Evolutionary conservation across 2,113 vertebrate genomes (phyloP).

Genomic region (Bos taurus): ARS-UCD2.0 NC_037331.1:42042001-42042500

Average conservation of each 20-base stretch:
- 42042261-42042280: not conserved
- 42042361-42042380: not conserved
- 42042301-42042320: not conserved
- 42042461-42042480: not conserved
- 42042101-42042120: not conserved
- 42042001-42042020: not conserved
- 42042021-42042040: not conserved
- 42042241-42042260: not conserved
- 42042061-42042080: too few species aligned
- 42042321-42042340: not conserved
- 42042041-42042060: not conserved
- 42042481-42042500: not conserved
- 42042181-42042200: not conserved
- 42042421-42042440: not conserved
- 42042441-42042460: not conserved
- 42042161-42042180: not conserved
- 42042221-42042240: not conserved
- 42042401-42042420: not conserved
- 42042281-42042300: not conserved
- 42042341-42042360: not conserved
- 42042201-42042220: not conserved
- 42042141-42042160: not conserved
- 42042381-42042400: not conserved
- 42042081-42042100: not conserved
- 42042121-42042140: constrained; percentile 5